Conservation (phyloP, 2,888 invertebrate genomes). For the Vesta saturnalis region DNA sequence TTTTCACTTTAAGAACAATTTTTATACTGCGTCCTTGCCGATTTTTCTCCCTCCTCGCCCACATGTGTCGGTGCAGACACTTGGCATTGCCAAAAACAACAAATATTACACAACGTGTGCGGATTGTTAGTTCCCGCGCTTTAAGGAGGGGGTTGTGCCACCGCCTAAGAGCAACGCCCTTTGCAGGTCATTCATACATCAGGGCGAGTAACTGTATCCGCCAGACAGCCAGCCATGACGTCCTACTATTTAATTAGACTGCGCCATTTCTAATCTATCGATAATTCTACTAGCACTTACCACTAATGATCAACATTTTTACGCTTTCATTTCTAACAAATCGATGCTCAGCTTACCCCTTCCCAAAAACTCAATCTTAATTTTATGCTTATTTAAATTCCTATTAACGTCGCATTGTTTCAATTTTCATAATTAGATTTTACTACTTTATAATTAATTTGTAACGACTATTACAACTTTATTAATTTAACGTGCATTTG, state of each 20-base stretch:
- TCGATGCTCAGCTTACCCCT: too few relatives aligned
- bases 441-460: not conserved
- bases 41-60: constrained; percentile 30
- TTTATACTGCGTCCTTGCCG: constrained; percentile 36
- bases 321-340: too few relatives aligned
- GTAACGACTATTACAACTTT: not conserved
- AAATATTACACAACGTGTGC: constrained; percentile 48
- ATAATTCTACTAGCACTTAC: not conserved
- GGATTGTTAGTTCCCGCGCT: constrained; percentile 31
- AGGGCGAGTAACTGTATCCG: constrained; percentile 44
- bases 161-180: constrained; percentile 53
- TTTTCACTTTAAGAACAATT: not conserved
- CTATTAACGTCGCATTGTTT: not conserved
- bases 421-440: not conserved
- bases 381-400: too few relatives aligned
- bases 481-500: not conserved
- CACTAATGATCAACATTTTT: too few relatives aligned
- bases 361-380: too few relatives aligned
- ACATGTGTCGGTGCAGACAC: constrained; percentile 37
- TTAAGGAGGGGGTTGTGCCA: constrained; percentile 40
- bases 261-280: not conserved
- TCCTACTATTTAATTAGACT: not conserved
- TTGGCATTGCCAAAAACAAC: constrained; percentile 45
- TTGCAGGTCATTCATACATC: constrained; percentile 57
- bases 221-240: constrained; percentile 42